Evolutionary conservation across 2,113 vertebrate species (phyloP).

Genomic region (Lycaon pictus): DNA sequence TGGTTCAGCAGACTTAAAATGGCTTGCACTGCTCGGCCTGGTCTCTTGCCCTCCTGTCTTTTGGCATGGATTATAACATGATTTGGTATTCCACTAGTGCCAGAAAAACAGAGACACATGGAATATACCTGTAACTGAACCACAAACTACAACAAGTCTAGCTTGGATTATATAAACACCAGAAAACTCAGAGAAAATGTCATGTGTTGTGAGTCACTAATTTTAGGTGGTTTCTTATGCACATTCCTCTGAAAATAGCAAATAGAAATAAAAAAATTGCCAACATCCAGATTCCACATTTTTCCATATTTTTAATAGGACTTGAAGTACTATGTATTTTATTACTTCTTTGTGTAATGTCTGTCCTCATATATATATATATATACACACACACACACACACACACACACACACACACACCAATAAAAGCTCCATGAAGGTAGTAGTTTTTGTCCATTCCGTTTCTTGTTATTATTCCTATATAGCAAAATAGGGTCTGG

Average conservation of each 20-base stretch:
- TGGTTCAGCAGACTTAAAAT: background rate
- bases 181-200: background rate
- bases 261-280: conserved; percentile 31
- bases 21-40: background rate
- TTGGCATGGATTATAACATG: background rate
- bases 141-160: background rate
- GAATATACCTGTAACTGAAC: background rate
- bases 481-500: background rate
- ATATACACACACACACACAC: background rate
- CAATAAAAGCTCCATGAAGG: background rate
- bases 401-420: background rate
- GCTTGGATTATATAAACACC: background rate
- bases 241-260: background rate
- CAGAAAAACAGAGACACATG: background rate
- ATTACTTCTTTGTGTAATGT: background rate
- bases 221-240: background rate
- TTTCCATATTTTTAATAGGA: conserved; percentile 27
- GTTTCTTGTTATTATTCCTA: background rate
- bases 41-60: background rate
- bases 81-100: background rate
- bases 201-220: background rate
- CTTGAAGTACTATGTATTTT: background rate
- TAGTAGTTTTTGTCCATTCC: conserved; percentile 2
- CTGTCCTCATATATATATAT: background rate
- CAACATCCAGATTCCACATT: background rate